These are phyloP conservation scores for Leptosomus discolor DNA, from an alignment of 2,113 vertebrate genomes.

Conservation along the genomic window DNA sequence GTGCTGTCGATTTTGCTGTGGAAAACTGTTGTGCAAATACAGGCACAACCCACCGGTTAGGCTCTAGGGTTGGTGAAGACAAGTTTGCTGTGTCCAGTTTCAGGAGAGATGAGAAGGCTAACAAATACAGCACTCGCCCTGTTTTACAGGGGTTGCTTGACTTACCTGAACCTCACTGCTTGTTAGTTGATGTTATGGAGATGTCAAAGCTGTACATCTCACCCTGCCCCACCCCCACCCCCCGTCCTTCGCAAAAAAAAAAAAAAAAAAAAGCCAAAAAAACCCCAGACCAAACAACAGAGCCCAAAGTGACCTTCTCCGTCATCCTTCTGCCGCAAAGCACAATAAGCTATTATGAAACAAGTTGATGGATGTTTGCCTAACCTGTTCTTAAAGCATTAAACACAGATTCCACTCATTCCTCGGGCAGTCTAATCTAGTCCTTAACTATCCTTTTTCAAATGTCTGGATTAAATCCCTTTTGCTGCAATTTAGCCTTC, in stretches of 20 bases:
- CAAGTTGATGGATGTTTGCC: background rate
- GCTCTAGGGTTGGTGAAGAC: background rate
- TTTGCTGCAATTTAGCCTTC: background rate
- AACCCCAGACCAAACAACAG: no score
- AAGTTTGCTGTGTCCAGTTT: background rate
- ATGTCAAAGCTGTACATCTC: background rate
- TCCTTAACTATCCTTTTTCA: background rate
- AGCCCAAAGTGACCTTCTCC: background rate
- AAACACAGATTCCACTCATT: slow-evolving; percentile 16
- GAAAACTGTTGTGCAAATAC: background rate
- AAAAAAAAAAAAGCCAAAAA: no score
- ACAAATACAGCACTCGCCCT: background rate
- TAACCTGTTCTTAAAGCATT: background rate
- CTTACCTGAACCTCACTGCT: background rate
- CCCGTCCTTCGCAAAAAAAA: no score
- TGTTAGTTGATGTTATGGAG: background rate
- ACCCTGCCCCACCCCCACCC: background rate
- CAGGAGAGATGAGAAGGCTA: background rate
- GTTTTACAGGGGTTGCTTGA: background rate
- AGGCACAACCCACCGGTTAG: background rate
- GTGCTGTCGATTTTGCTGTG: background rate
- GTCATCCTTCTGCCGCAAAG: background rate
- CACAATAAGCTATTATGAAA: background rate
- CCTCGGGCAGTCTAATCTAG: background rate
- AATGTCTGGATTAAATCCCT: background rate